Base-by-base conservation (phyloP, 2,888 invertebrate species). In the Trichacis sp. region DNA sequence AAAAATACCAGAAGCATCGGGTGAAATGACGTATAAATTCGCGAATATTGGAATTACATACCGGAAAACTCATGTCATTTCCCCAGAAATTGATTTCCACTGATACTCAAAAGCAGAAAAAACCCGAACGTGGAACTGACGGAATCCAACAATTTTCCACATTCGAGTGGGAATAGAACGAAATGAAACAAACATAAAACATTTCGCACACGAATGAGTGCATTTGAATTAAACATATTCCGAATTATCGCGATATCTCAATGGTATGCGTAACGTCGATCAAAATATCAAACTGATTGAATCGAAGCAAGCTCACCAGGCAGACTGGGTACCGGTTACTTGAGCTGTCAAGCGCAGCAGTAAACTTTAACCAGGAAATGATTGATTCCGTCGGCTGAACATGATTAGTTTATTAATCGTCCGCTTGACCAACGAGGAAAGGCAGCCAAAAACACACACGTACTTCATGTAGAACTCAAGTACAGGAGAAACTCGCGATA, bases 331-430 rank as follows among this genome's bases (percentile, higher is more conserved):
- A 52, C 69, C 68, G 67, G 70, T 75, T 73, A 73, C 74, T 73
- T 72, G 72, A 72, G 68, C 78, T 79, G 79, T 79, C 79, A 69
- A 65, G 61, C 55, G 62, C 79, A 79, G 78, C 68, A 67, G 56
- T 71, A 68, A 71, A 63, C 73, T 69, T 51, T 66, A 68, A 65
- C 69, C 71, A 74, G 69, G 69, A 73, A 74, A 79, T 79, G 79
- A 79, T 79, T 77, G 77, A 79, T 78, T 74, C 70, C 69, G 68
- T 62, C 68, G 73, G 71, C 78, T 77, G 79, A 72, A 71, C 68
- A 74, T 78, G 77, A 79, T 78, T 78, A 77, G 74, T 75, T 76
- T 78, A 79, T 79, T 78, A 79, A 79, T 80, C 78, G 78, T 66
- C 73, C 73, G 69, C 73, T 76, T 77, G 76, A 76, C 75, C 75